These are phyloP conservation scores for Byasa hedistus DNA, from an alignment of 2,888 invertebrate genomes.

Conservation along the genomic window DNA sequence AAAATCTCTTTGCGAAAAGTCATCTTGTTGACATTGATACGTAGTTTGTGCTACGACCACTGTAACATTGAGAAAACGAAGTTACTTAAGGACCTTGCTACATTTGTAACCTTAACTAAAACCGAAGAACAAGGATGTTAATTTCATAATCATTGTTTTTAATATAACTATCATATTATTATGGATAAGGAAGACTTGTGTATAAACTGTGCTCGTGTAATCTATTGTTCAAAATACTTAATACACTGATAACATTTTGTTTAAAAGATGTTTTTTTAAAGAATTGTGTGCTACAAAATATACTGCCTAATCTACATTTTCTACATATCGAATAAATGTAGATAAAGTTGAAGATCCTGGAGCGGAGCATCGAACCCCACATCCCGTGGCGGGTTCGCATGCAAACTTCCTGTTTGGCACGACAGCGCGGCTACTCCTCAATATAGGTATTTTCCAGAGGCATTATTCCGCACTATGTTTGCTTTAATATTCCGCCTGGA, in stretches of 20 bases:
- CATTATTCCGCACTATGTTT: slow-evolving; percentile 33
- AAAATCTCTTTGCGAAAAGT: no score
- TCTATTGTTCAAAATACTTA: no score
- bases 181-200: no score
- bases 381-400: slow-evolving; percentile 65
- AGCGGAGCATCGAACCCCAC: slow-evolving; percentile 69
- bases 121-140: no score
- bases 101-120: no score
- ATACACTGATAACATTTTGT: not conserved
- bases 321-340: slow-evolving; percentile 35
- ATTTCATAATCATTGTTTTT: no score
- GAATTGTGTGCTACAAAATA: not conserved
- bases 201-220: no score
- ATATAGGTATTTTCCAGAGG: slow-evolving; percentile 49
- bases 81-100: no score
- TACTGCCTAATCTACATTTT: slow-evolving; percentile 5
- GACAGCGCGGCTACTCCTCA: slow-evolving; percentile 69
- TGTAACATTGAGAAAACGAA: no score
- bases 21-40: no score
- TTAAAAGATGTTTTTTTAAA: not conserved
- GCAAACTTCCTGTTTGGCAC: slow-evolving; percentile 78
- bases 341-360: slow-evolving; percentile 59
- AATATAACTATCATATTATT: no score
- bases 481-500: slow-evolving; percentile 31
- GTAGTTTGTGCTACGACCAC: no score